Percentiles rank a stretch among this genome's conserved stretches.
These are phyloP conservation scores for Ictalurus punctatus DNA, from an alignment of 2,113 vertebrate genomes.

Conservation along the genomic window DNA sequence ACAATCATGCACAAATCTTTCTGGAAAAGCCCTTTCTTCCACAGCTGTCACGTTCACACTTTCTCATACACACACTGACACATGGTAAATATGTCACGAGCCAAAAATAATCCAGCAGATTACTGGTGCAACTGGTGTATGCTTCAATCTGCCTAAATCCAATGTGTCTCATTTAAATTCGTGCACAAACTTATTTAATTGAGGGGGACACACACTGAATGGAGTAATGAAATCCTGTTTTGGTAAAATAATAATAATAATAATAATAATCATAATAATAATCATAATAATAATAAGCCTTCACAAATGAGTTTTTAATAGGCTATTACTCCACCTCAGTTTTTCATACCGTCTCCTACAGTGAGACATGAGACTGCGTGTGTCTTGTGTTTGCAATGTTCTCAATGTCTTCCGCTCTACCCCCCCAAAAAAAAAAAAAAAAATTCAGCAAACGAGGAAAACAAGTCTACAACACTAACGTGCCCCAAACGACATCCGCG, in stretches of 20 bases:
- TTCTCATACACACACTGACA: background rate
- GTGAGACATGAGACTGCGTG: background rate
- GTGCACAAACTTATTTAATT: background rate
- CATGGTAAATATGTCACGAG: background rate
- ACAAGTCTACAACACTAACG: constrained; percentile 29
- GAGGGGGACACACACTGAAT: background rate
- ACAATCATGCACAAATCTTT: background rate
- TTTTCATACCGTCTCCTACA: background rate
- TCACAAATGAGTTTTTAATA: background rate
- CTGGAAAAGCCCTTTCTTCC: background rate
- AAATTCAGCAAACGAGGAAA: constrained; percentile 27
- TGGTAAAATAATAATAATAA: background rate
- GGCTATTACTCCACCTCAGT: no score
- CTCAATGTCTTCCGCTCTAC: no score
- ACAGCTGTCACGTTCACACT: constrained; percentile 18
- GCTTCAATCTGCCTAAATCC: background rate
- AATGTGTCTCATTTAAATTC: background rate
- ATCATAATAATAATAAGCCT: background rate
- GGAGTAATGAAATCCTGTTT: background rate
- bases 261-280: no score
- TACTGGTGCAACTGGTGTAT: background rate
- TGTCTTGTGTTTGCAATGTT: background rate
- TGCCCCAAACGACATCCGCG: background rate
- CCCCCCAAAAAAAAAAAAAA: no score
- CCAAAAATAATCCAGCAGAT: background rate